Evolutionary conservation across 1,140 invertebrate species (phyloP).

Genomic region (Drosophila truncata): DNA sequence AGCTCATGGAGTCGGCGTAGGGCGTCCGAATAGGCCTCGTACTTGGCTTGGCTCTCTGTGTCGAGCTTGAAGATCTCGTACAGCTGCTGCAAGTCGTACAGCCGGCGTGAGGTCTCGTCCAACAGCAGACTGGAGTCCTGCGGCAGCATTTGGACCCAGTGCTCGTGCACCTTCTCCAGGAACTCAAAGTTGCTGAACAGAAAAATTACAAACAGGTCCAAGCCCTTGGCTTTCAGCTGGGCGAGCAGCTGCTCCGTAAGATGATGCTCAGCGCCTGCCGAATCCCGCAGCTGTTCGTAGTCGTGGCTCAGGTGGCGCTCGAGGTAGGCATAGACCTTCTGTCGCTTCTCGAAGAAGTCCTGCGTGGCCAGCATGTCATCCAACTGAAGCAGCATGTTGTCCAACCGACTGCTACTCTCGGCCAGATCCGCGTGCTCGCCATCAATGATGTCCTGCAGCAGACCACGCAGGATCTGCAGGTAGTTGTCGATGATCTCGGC

Average conservation of each 20-base stretch:
- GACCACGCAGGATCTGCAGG: constrained; percentile 60
- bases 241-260: constrained; percentile 54
- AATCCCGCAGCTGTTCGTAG: constrained; percentile 46
- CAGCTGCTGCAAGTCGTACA: constrained; percentile 70
- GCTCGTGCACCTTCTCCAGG: constrained; percentile 65
- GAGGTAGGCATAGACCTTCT: constrained; percentile 68
- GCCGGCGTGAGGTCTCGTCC: constrained; percentile 46
- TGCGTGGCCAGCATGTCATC: constrained; percentile 56
- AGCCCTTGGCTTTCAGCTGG: constrained; percentile 63
- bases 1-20: constrained; percentile 53
- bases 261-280: constrained; percentile 39
- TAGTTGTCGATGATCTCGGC: constrained; percentile 78
- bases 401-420: constrained; percentile 35
- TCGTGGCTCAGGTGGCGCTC: constrained; percentile 53
- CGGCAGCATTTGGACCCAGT: constrained; percentile 65
- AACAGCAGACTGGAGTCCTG: constrained; percentile 47
- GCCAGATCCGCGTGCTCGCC: constrained; percentile 50
- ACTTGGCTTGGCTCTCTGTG: constrained; percentile 70
- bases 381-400: constrained; percentile 50
- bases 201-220: constrained; percentile 77
- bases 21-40: constrained; percentile 59
- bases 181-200: constrained; percentile 81
- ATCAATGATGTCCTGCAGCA: constrained; percentile 70
- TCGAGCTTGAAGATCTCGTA: constrained; percentile 73
- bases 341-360: constrained; percentile 76